These are phyloP conservation scores for Lepidochrysops patricia DNA, from an alignment of 2,888 invertebrate species.

Conservation along the genomic window DNA sequence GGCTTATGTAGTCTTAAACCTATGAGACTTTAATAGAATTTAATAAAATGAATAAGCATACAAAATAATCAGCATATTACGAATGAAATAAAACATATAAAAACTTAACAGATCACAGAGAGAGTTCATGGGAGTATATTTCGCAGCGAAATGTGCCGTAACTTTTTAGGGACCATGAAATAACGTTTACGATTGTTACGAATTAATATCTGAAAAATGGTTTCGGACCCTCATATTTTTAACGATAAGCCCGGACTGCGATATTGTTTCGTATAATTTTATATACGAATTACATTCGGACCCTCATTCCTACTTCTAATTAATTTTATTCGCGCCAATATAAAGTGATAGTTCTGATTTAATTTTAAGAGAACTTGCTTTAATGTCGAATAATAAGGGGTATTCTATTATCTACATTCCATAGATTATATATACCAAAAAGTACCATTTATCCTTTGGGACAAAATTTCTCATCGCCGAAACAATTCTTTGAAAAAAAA, in stretches of 20 bases:
- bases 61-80: neutral
- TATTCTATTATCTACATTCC: too few species aligned
- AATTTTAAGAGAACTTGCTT: too few species aligned
- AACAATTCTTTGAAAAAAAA: neutral
- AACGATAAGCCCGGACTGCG: conserved; percentile 37
- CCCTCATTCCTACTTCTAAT: neutral
- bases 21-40: too few species aligned
- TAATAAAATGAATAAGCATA: too few species aligned
- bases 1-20: too few species aligned
- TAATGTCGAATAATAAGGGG: too few species aligned
- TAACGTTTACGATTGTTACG: conserved; percentile 69
- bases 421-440: too few species aligned
- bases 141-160: conserved; percentile 49
- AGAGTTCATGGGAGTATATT: conserved; percentile 56
- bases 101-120: conserved; percentile 49
- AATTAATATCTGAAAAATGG: conserved; percentile 71
- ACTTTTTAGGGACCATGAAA: conserved; percentile 65
- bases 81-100: conserved; percentile 44
- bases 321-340: neutral
- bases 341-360: too few species aligned
- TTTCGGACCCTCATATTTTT: conserved; percentile 55
- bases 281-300: neutral
- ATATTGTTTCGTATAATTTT: conserved; percentile 15
- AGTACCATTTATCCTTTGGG: too few species aligned
- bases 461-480: neutral